Evolutionary conservation across 1,140 invertebrate genomes (phyloP).

Genomic region (Conus betulinus): DNA sequence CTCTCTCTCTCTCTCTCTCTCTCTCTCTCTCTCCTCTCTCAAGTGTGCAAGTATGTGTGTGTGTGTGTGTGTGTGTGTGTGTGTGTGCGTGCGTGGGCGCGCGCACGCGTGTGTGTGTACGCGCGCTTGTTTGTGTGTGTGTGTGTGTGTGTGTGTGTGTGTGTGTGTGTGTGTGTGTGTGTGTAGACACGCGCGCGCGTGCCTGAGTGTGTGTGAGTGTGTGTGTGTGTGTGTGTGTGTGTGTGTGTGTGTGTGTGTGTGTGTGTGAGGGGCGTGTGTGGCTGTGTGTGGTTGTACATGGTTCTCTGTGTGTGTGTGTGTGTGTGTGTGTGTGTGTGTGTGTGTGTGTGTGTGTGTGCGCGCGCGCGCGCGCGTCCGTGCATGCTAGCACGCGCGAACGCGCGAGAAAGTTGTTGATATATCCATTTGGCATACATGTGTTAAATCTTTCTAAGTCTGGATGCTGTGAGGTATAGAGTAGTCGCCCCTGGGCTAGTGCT

Average conservation of each 20-base stretch:
- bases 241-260: no score
- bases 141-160: conserved; percentile 4
- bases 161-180: conserved; percentile 27
- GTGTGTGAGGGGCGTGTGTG: no score
- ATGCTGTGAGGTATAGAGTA: no score
- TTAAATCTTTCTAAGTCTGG: no score
- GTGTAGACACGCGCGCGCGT: neutral
- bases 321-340: conserved; percentile 8
- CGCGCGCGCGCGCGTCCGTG: neutral
- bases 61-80: conserved; percentile 24
- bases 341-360: conserved; percentile 24
- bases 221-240: conserved; percentile 1
- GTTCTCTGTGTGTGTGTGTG: no score
- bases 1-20: no score
- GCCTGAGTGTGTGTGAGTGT: conserved; percentile 1
- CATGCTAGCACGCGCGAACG: neutral
- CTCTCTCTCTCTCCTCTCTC: no score
- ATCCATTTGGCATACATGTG: no score
- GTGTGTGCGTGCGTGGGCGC: conserved; percentile 21
- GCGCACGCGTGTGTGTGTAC: conserved; percentile 15
- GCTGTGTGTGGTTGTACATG: no score
- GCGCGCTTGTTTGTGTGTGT: conserved; percentile 10
- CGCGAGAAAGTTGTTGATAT: neutral
- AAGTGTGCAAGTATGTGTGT: conserved; percentile 16
- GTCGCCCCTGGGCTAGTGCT: no score